A percentile compares a stretch with the other conserved stretches of the same genome.
Conservation (phyloP, 1,140 invertebrate genomes). For the Pseudomyrmex concolor region DNA sequence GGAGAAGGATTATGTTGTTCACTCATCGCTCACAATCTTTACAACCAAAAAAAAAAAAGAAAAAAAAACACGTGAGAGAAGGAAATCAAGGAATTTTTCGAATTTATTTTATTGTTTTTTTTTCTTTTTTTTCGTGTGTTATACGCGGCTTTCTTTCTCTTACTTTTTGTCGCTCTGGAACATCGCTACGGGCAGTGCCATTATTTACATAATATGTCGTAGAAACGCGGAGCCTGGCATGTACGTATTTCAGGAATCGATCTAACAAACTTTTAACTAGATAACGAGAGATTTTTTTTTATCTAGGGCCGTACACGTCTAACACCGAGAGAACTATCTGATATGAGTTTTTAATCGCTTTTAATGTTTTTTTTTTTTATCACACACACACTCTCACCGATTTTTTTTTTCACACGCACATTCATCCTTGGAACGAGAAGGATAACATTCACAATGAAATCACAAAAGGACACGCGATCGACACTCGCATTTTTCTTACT, state of each 20-base stretch:
- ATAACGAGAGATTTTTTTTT: constrained; percentile 83
- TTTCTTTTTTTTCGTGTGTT: constrained; percentile 43
- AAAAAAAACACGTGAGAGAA: constrained; percentile 21
- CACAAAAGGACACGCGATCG: constrained; percentile 34
- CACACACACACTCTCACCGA: constrained; percentile 47
- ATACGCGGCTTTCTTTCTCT: constrained; percentile 63
- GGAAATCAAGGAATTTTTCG: constrained; percentile 42
- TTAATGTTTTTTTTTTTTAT: constrained; percentile 32
- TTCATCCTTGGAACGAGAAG: constrained; percentile 46
- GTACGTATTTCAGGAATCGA: constrained; percentile 84
- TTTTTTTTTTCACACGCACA: constrained; percentile 64
- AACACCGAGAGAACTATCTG: constrained; percentile 84
- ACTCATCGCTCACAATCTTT: constrained; percentile 12
- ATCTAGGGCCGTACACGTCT: constrained; percentile 84
- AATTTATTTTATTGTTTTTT: constrained; percentile 50
- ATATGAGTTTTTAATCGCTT: constrained; percentile 80
- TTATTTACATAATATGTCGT: constrained; percentile 82
- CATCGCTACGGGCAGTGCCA: constrained; percentile 83
- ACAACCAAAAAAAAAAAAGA: background rate
- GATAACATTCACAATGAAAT: constrained; percentile 50
- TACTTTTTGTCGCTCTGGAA: constrained; percentile 3
- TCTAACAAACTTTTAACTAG: constrained; percentile 85
- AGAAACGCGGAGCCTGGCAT: constrained; percentile 84
- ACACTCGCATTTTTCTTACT: constrained; percentile 14
- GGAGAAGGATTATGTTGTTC: background rate